Evolutionary conservation across 2,113 vertebrate species (phyloP).

Genomic region (Dicaeum eximium): DNA sequence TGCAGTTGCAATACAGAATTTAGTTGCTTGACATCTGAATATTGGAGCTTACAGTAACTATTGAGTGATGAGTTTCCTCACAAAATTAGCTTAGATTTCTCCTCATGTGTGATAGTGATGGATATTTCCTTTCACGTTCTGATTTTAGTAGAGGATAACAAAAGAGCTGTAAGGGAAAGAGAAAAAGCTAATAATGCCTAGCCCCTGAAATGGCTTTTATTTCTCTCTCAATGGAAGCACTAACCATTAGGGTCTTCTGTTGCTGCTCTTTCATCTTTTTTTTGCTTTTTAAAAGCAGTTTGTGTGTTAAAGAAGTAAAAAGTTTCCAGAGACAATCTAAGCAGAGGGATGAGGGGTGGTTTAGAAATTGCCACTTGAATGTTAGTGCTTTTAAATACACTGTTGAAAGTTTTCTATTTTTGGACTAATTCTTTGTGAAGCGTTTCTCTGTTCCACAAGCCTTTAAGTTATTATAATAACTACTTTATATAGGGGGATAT

Average conservation of each 20-base stretch:
- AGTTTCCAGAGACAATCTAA: background rate
- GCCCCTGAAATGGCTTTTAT: background rate
- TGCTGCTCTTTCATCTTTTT: background rate
- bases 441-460: background rate
- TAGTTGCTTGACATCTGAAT: background rate
- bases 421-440: background rate
- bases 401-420: background rate
- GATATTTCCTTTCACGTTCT: background rate
- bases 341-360: accelerated
- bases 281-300: background rate
- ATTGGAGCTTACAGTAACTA: background rate
- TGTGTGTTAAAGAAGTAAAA: background rate
- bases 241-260: background rate
- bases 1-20: background rate
- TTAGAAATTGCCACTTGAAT: background rate
- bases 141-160: background rate
- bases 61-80: background rate
- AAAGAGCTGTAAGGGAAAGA: background rate
- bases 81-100: background rate
- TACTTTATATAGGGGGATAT: background rate
- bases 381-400: background rate
- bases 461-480: background rate
- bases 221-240: background rate
- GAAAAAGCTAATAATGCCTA: background rate
- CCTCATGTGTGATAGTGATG: background rate